A percentile compares a stretch with the other conserved stretches of the same genome.
These are phyloP conservation scores for Merops nubicus DNA, from an alignment of 2,113 vertebrate species.

Conservation along the genomic window DNA sequence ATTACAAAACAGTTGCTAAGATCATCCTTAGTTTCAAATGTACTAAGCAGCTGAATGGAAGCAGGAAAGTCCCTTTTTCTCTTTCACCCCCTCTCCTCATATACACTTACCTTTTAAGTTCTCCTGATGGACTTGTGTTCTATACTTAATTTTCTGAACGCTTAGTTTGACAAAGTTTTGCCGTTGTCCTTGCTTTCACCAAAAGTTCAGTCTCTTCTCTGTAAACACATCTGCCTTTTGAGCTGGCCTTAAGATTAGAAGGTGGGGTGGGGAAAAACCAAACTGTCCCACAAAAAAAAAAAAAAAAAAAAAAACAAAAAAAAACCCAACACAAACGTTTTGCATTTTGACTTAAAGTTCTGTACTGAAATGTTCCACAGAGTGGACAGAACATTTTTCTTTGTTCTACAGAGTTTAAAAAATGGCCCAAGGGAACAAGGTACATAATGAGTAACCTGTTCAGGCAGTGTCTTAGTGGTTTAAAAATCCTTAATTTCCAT, in stretches of 20 bases:
- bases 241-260: not conserved
- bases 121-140: not conserved
- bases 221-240: not conserved
- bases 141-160: not conserved
- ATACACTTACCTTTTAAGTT: constrained; percentile 15
- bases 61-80: not conserved
- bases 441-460: constrained; percentile 58
- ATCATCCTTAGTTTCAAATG: not conserved
- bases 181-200: not conserved
- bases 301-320: not conserved
- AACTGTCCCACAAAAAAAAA: not conserved
- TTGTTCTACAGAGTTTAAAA: constrained; percentile 23
- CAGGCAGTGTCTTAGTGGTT: not conserved
- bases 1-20: not conserved
- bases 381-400: not conserved
- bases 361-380: constrained; percentile 5
- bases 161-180: not conserved
- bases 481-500: not conserved
- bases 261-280: accelerated
- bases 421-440: constrained; percentile 31
- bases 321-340: not conserved
- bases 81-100: not conserved
- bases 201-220: not conserved
- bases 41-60: not conserved
- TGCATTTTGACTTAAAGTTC: not conserved